Percentiles rank a stretch among this genome's conserved stretches.
Conservation (phyloP, 2,797 vertebrate species). For the Macropus fuliginosus region DNA sequence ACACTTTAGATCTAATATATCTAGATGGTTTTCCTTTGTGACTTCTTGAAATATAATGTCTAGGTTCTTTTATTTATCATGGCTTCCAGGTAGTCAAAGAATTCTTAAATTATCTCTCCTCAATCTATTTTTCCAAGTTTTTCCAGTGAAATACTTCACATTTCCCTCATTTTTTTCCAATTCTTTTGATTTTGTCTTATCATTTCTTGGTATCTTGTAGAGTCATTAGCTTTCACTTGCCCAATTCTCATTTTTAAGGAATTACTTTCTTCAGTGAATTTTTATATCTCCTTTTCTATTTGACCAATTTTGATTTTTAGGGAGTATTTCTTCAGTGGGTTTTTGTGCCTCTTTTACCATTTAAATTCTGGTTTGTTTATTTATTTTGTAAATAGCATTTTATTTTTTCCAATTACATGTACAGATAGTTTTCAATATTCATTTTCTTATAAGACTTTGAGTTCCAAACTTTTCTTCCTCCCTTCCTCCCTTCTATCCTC, state of each 20-base stretch:
- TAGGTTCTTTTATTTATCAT: background rate
- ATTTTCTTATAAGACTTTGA: background rate
- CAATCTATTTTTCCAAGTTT: background rate
- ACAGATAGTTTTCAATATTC: background rate
- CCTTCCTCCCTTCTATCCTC: too few species aligned
- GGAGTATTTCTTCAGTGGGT: background rate
- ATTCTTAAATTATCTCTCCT: background rate
- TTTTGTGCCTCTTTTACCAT: background rate
- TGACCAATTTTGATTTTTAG: background rate
- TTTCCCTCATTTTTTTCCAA: background rate
- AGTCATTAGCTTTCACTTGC: background rate
- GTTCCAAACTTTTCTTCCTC: background rate
- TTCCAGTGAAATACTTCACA: background rate
- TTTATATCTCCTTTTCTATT: background rate
- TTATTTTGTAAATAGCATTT: background rate
- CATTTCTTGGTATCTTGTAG: background rate
- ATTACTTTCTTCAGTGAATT: background rate
- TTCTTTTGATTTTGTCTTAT: background rate
- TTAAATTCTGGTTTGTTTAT: background rate
- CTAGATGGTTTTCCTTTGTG: background rate
- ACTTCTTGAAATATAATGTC: background rate
- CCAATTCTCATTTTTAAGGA: background rate
- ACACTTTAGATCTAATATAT: background rate
- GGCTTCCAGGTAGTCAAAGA: background rate
- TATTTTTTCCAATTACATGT: background rate